These are phyloP conservation scores for human DNA, from an alignment of 2,113 vertebrate genomes.

Conservation along the genomic window DNA sequence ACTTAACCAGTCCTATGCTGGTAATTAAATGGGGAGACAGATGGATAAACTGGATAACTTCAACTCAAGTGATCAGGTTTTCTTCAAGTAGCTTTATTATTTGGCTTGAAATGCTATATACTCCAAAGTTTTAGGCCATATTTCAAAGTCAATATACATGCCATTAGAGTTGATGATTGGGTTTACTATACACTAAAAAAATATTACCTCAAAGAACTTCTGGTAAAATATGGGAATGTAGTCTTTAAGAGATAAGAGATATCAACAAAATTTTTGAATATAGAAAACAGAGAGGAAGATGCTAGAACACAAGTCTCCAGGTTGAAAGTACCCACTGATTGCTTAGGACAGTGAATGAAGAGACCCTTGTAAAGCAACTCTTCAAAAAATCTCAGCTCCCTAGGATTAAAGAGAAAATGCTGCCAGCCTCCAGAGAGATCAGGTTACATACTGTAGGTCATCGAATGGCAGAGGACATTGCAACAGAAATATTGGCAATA, in stretches of 20 bases:
- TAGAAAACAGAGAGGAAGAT: not conserved
- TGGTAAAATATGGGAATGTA: constrained; percentile 1
- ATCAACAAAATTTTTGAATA: not conserved
- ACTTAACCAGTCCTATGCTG: not conserved
- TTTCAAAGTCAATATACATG: not conserved
- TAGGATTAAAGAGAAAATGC: constrained; percentile 20
- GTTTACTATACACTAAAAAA: not conserved
- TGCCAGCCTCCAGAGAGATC: not conserved
- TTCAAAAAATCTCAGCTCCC: not conserved
- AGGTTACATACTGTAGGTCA: not conserved
- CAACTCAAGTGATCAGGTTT: not conserved
- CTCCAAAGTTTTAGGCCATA: constrained; percentile 4
- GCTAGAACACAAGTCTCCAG: not conserved
- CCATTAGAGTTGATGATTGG: constrained; percentile 39
- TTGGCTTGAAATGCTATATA: constrained; percentile 17
- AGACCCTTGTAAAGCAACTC: not conserved
- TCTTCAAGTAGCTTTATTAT: constrained; percentile 22
- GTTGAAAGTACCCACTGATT: not conserved
- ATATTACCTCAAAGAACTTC: constrained; percentile 14
- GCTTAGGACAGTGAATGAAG: not conserved
- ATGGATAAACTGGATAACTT: constrained; percentile 36
- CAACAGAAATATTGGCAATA: not conserved
- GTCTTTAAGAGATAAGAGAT: constrained; percentile 7
- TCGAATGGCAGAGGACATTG: not conserved
- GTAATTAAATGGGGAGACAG: constrained; percentile 13